These are phyloP conservation scores for Hippolais icterina DNA, from an alignment of 2,113 vertebrate species.

Conservation along the genomic window DNA sequence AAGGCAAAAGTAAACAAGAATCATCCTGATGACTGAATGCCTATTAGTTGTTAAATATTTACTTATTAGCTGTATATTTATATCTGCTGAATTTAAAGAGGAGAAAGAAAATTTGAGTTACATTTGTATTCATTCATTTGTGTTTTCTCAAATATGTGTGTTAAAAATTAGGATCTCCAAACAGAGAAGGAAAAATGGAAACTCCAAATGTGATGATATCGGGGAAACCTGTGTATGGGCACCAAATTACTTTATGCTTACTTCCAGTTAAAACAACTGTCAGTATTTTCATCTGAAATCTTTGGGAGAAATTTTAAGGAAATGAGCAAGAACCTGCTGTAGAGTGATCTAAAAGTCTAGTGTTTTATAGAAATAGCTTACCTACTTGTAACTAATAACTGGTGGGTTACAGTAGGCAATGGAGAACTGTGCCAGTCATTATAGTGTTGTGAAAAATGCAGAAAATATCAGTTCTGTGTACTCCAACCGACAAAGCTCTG, in stretches of 20 bases:
- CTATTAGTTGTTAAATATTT: background rate
- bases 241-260: background rate
- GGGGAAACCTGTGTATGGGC: background rate
- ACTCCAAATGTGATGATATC: background rate
- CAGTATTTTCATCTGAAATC: background rate
- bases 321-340: background rate
- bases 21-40: background rate
- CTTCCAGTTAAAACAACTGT: background rate
- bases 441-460: background rate
- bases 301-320: background rate
- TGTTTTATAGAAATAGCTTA: background rate
- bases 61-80: background rate
- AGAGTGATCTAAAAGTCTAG: background rate
- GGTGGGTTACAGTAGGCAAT: accelerated
- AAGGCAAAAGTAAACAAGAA: background rate
- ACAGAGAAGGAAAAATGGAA: background rate
- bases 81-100: background rate
- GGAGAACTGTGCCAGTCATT: background rate
- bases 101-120: background rate
- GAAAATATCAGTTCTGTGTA: background rate
- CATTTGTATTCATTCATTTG: background rate
- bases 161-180: background rate
- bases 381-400: background rate
- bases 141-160: background rate
- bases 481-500: background rate